These are phyloP conservation scores for Tachysurus fulvidraco DNA, from an alignment of 2,113 vertebrate genomes.

Conservation along the genomic window DNA sequence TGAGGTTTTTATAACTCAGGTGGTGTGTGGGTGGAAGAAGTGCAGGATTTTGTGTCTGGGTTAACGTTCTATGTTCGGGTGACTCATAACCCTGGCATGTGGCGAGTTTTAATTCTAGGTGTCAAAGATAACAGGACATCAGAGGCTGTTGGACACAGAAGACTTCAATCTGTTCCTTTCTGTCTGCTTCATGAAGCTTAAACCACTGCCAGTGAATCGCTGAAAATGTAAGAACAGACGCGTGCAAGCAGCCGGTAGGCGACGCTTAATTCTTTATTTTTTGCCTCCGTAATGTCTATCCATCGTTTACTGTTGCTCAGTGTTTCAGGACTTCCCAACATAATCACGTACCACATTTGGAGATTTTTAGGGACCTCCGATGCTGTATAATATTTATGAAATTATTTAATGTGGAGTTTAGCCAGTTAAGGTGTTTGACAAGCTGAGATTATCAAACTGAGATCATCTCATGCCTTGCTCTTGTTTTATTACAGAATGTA, in stretches of 20 bases:
- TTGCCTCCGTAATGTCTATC: neutral
- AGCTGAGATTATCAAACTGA: neutral
- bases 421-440: neutral
- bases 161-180: conserved; percentile 10
- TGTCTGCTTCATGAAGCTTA: neutral
- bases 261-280: neutral
- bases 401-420: neutral
- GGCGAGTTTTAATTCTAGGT: neutral
- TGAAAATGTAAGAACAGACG: neutral
- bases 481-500: neutral
- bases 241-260: neutral
- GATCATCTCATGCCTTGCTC: neutral
- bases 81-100: conserved; percentile 15
- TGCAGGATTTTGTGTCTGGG: neutral
- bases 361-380: neutral
- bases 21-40: conserved; percentile 7
- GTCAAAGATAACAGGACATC: conserved; percentile 14
- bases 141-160: conserved; percentile 2
- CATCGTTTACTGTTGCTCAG: neutral
- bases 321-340: neutral
- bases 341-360: neutral
- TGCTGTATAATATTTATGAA: neutral
- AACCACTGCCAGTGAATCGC: neutral
- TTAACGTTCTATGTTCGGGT: conserved; percentile 11
- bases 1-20: neutral